Evolutionary conservation across 1,140 invertebrate genomes (phyloP), one percentile per base, ranked within the genome.

Genomic region (Rhopalosiphum padi): DNA sequence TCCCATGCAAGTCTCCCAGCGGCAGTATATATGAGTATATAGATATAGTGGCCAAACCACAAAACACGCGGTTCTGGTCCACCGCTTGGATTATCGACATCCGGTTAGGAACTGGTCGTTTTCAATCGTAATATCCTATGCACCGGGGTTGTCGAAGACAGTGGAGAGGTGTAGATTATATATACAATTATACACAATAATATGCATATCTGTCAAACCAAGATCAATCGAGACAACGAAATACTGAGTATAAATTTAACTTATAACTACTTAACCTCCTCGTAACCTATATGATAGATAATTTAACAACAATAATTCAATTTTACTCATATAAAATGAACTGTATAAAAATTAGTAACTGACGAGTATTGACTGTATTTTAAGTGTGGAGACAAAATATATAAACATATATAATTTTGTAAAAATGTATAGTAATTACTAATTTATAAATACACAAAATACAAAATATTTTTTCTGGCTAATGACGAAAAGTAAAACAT

Each of bases 1-100:
- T 91, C 60, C 55, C 55, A 68, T 60, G 30, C 30, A 85, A 37
- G 82, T 46, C 30, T 68, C 2, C 23, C 60, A 37, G 3, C 23
- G 4, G 18, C 15, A 7, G 22, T 85, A 11, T 23, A 37, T 37
- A 37, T 30, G 9, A 11, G 0, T 43, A 37, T 25, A 7, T 30
- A 53, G 3, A 60, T 21, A 11, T 21, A 11, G 60, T 68, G 53
- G 41, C 25, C 60, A 60, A 68, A 91, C 60, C 60, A 91, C 90
- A 60, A 85, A 68, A 68, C 60, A 87, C 30, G 86, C 46, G 1
- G 55, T 68, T 91, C 55, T 41, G 90, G 90, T 91, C 30, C 11
- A 46, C 30, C 30, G 90, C 21, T 68, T 43, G 90, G 90, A 91
- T n/a, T 91, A 82, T 30, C 35, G 41, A 68, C 60, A 91, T 91